These are phyloP conservation scores for Hypomecis atomaria DNA, from an alignment of 2,888 invertebrate genomes.

Conservation along the genomic window DNA sequence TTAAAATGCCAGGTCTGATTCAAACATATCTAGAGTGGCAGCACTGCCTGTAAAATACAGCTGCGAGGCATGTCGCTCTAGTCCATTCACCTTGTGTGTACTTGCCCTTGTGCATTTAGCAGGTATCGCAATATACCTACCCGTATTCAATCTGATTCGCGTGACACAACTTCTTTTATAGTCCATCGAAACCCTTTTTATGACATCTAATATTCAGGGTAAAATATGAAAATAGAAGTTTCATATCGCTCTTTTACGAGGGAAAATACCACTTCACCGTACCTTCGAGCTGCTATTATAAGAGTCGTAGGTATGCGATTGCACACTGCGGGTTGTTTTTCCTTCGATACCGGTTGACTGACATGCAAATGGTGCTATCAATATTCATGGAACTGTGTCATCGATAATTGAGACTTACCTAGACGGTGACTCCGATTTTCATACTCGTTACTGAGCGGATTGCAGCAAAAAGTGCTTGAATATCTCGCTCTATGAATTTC, in stretches of 20 bases:
- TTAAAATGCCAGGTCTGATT: too few species aligned
- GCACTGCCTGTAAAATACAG: too few species aligned
- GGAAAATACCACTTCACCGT: conserved; percentile 30
- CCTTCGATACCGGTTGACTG: conserved; percentile 57
- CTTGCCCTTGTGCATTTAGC: conserved; percentile 37
- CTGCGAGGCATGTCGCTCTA: background rate
- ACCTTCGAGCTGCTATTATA: conserved; percentile 32
- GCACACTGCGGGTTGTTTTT: conserved; percentile 48
- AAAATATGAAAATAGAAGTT: conserved; percentile 34
- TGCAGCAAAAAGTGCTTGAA: conserved; percentile 39
- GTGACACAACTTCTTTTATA: conserved; percentile 30
- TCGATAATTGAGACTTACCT: conserved; percentile 75
- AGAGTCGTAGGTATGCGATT: conserved; percentile 39
- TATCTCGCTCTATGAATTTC: conserved; percentile 37
- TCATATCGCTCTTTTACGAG: conserved; percentile 27
- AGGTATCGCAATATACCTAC: conserved; percentile 17
- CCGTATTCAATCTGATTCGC: conserved; percentile 24
- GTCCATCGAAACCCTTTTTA: conserved; percentile 32
- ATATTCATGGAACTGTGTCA: conserved; percentile 73
- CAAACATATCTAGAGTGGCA: too few species aligned
- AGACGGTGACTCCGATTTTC: conserved; percentile 61
- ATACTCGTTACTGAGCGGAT: conserved; percentile 51
- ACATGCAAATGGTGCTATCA: conserved; percentile 74
- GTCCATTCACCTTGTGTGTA: conserved; percentile 43
- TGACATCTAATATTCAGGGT: conserved; percentile 27